A percentile compares a stretch with the other conserved stretches of the same genome.
These are phyloP conservation scores for Brachypodius melanocephalos DNA, from an alignment of 2,113 vertebrate species.

Conservation along the genomic window DNA sequence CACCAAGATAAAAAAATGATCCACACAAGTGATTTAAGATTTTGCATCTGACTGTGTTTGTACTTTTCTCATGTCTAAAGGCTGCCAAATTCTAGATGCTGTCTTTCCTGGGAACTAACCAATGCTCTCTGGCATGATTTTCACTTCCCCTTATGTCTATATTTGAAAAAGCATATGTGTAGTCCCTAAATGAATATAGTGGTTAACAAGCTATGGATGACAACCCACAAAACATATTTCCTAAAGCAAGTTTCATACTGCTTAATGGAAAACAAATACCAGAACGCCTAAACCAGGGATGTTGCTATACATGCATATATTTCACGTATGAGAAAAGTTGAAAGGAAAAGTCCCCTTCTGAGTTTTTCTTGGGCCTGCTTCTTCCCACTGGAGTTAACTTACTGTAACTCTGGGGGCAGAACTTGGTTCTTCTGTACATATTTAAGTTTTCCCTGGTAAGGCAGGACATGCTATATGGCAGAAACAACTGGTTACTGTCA, in stretches of 20 bases:
- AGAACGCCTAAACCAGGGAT: not conserved
- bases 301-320: not conserved
- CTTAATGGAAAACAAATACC: conserved; percentile 55
- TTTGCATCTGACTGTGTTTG: not conserved
- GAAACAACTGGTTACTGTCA: not conserved
- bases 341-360: not conserved
- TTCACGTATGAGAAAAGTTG: not conserved
- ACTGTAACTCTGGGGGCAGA: not conserved
- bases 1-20: not conserved
- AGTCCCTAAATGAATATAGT: conserved; percentile 46
- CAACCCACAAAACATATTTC: conserved; percentile 57
- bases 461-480: not conserved
- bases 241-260: conserved; percentile 40
- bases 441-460: not conserved
- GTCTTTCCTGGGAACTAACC: conserved; percentile 56
- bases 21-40: not conserved
- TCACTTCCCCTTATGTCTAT: conserved; percentile 55
- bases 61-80: conserved; percentile 5
- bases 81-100: conserved; percentile 43
- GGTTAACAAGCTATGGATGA: conserved; percentile 59
- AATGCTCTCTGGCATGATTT: conserved; percentile 53
- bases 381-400: not conserved
- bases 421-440: not conserved
- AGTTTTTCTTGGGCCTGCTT: not conserved
- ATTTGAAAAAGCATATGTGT: conserved; percentile 51